Conservation (phyloP, 2,888 invertebrate species). For the Campoplex nolae region DNA sequence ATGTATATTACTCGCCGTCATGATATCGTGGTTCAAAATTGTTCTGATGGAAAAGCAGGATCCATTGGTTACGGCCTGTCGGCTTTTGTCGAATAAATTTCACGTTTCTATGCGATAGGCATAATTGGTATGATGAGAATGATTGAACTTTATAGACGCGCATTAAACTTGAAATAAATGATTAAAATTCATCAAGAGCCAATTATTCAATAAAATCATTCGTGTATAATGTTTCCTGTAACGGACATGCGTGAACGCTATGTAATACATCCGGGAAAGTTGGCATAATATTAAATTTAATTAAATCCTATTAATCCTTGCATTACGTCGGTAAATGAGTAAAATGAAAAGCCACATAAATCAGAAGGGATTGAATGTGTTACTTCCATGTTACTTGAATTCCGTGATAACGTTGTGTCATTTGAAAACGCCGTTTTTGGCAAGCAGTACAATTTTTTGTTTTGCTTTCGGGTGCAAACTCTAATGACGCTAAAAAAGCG, state of each 20-base stretch:
- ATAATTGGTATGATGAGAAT: slow-evolving; percentile 13
- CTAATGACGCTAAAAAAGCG: no score
- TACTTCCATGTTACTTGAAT: neutral
- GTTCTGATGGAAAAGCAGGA: neutral
- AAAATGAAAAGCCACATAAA: slow-evolving; percentile 8
- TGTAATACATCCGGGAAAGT: neutral
- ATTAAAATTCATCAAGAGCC: no score
- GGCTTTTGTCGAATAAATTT: neutral
- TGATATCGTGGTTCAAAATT: neutral
- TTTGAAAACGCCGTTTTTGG: no score
- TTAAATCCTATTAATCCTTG: neutral
- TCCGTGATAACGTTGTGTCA: no score
- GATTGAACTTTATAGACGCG: neutral
- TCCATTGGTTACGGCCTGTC: neutral
- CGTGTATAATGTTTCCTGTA: neutral
- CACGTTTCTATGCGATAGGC: neutral
- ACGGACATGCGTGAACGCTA: neutral
- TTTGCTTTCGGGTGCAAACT: no score
- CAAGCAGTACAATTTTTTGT: no score
- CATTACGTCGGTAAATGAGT: neutral
- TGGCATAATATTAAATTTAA: slow-evolving; percentile 2
- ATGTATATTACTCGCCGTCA: neutral
- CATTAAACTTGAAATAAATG: no score
- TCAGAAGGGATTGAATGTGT: neutral
- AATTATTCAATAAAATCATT: slow-evolving; percentile 5